These are phyloP conservation scores for Lutjanus erythropterus DNA, from an alignment of 2,113 vertebrate species.

Conservation along the genomic window DNA sequence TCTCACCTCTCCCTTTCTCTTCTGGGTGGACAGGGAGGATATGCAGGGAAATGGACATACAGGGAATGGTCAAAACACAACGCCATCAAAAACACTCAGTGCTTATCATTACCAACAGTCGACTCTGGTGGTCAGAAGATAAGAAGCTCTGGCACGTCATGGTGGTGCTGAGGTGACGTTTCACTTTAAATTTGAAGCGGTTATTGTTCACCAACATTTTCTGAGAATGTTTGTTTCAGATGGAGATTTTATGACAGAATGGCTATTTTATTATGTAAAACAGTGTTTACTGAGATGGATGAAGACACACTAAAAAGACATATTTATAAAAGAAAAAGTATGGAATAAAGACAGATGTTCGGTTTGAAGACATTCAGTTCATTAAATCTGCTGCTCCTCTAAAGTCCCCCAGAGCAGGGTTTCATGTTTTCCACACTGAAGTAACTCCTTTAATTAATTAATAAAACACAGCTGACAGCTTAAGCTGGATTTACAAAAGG, in stretches of 20 bases:
- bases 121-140: neutral
- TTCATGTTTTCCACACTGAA: too few species aligned
- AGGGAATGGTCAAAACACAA: constrained; percentile 78
- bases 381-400: neutral
- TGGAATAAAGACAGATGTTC: neutral
- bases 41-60: constrained; percentile 68
- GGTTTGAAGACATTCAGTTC: neutral
- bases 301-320: neutral
- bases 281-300: neutral
- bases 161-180: too few species aligned
- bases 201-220: neutral
- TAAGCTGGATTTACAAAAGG: too few species aligned
- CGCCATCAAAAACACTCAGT: constrained; percentile 56
- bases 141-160: neutral
- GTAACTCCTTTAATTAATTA: too few species aligned
- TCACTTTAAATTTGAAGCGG: neutral
- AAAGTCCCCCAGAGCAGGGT: neutral
- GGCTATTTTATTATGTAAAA: neutral
- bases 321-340: neutral
- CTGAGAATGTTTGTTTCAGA: neutral
- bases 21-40: constrained; percentile 69
- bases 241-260: neutral
- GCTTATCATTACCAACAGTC: neutral
- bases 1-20: constrained; percentile 81
- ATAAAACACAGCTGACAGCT: neutral